Conservation (phyloP, 1,140 invertebrate genomes). For the Papilio dardanus region DNA sequence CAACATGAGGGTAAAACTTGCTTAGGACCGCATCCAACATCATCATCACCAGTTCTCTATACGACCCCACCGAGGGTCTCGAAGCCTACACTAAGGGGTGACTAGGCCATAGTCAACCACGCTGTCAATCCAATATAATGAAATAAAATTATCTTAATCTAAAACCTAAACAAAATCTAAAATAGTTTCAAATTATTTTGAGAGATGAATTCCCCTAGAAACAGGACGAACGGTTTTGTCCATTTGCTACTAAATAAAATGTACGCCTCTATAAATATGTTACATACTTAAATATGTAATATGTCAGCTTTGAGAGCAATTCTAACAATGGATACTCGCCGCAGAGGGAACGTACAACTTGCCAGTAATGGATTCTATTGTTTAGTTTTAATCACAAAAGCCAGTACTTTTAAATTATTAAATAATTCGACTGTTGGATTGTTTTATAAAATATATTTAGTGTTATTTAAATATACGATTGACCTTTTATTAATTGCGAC, state of each 20-base stretch:
- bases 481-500: no score
- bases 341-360: neutral
- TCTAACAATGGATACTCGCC: neutral
- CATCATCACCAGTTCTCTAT: no score
- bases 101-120: no score
- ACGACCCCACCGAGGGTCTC: no score
- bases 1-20: no score
- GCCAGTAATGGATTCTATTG: constrained; percentile 6
- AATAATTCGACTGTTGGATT: neutral
- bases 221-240: neutral
- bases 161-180: no score
- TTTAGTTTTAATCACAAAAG: neutral
- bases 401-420: neutral
- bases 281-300: neutral
- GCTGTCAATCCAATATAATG: no score
- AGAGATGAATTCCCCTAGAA: neutral
- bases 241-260: neutral
- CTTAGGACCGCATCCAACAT: no score
- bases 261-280: neutral
- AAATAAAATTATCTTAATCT: no score
- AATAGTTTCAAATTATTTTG: neutral
- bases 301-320: neutral
- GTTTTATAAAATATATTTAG: neutral
- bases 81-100: no score
- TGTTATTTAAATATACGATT: neutral